Conservation (phyloP, 2,888 invertebrate species). For the Drosophila eohydei region DNA sequence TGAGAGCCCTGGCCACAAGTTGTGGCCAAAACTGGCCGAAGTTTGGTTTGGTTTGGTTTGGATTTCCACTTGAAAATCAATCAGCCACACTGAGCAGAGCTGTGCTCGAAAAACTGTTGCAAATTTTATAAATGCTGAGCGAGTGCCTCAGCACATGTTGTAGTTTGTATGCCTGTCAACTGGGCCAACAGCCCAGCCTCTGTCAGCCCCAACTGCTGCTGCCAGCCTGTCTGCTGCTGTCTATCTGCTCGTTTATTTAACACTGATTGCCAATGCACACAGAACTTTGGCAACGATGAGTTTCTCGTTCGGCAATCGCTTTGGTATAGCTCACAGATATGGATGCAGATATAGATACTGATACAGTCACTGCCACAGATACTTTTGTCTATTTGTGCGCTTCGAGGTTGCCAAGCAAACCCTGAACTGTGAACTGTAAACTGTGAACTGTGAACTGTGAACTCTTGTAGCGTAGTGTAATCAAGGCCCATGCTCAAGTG, state of each 20-base stretch:
- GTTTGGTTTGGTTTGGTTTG: conserved; percentile 15
- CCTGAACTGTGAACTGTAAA: conserved; percentile 47
- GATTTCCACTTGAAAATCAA: conserved; percentile 59
- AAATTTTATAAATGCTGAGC: conserved; percentile 61
- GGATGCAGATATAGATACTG: conserved; percentile 13
- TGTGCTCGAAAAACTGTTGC: conserved; percentile 43
- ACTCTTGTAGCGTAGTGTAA: conserved; percentile 40
- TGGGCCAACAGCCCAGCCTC: conserved; percentile 9
- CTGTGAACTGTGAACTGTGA: conserved; percentile 4
- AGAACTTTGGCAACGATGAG: conserved; percentile 62
- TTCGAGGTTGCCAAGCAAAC: conserved; percentile 58
- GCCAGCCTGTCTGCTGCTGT: conserved; percentile 22
- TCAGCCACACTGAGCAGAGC: conserved; percentile 34
- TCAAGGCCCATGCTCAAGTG: conserved; percentile 48
- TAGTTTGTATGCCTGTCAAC: conserved; percentile 66
- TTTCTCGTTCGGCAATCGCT: conserved; percentile 33
- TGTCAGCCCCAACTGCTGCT: background rate
- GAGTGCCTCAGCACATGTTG: conserved; percentile 34
- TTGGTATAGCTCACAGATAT: conserved; percentile 12
- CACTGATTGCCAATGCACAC: conserved; percentile 77
- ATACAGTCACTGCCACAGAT: conserved; percentile 20
- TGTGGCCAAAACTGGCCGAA: conserved; percentile 25
- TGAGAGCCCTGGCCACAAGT: conserved; percentile 25
- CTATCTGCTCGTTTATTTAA: conserved; percentile 70
- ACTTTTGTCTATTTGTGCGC: conserved; percentile 38